These are phyloP conservation scores for Pyrochroa serraticornis DNA, from an alignment of 2,888 invertebrate species.

Conservation along the genomic window DNA sequence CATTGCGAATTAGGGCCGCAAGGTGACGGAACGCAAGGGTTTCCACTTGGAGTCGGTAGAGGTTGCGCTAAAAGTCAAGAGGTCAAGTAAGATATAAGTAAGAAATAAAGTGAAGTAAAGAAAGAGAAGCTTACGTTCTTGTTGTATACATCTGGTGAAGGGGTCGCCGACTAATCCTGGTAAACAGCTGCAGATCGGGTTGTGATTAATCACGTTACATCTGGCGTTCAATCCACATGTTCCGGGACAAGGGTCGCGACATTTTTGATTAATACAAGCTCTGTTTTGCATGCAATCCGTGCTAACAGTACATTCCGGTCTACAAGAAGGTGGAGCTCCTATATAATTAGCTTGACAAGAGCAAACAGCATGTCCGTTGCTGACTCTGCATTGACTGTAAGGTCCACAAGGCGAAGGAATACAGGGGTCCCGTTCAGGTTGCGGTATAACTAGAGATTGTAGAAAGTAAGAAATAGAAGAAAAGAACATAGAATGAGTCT, in stretches of 20 bases:
- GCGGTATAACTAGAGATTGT: constrained; percentile 39
- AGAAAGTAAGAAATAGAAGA: constrained; percentile 17
- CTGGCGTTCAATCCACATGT: constrained; percentile 83
- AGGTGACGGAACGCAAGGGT: constrained; percentile 82
- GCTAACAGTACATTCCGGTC: constrained; percentile 83
- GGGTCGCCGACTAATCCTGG: constrained; percentile 81
- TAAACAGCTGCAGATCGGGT: constrained; percentile 83
- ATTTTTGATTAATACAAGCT: constrained; percentile 80
- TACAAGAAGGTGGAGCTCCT: constrained; percentile 77
- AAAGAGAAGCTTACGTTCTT: constrained; percentile 66
- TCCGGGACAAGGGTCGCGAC: constrained; percentile 81
- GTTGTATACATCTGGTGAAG: constrained; percentile 72
- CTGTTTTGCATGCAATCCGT: constrained; percentile 81
- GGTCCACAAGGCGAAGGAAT: constrained; percentile 79
- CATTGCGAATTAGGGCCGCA: constrained; percentile 87
- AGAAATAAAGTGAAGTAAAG: constrained; percentile 28
- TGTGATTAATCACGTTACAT: constrained; percentile 84
- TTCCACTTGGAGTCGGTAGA: constrained; percentile 62
- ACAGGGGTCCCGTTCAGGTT: constrained; percentile 62
- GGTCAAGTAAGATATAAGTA: constrained; percentile 19
- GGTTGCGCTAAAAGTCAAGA: constrained; percentile 60
- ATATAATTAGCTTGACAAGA: constrained; percentile 79
- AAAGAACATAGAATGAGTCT: constrained; percentile 39
- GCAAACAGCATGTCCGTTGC: constrained; percentile 78
- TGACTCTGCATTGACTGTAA: constrained; percentile 76